Conservation (phyloP, 2,797 vertebrate species). For the Semaprochilodus insignis region DNA sequence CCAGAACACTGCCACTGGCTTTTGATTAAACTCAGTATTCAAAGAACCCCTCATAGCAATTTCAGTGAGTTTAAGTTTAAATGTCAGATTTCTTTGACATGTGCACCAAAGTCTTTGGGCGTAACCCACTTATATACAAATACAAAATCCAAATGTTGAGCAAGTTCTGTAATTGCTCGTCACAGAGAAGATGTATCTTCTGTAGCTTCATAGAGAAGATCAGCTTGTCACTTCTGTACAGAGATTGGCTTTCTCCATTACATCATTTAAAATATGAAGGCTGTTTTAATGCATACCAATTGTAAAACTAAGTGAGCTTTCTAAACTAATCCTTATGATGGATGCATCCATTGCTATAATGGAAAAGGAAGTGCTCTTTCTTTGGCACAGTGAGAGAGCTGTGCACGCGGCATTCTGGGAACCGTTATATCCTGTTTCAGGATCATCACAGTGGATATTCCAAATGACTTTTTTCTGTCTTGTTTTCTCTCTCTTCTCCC, state of each 20-base stretch:
- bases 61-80: too few species aligned
- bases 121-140: background rate
- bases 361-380: background rate
- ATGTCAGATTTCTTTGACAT: too few species aligned
- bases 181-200: background rate
- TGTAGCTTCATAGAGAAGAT: background rate
- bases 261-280: constrained; percentile 10
- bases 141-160: background rate
- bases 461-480: constrained; percentile 27
- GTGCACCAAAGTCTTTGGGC: too few species aligned
- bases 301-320: background rate
- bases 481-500: background rate
- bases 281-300: background rate
- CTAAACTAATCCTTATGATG: background rate
- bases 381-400: constrained; percentile 6
- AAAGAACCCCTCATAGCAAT: too few species aligned
- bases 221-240: background rate
- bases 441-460: constrained; percentile 15
- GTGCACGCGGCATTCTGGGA: background rate
- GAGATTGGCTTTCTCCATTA: background rate
- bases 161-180: background rate
- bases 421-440: constrained; percentile 6
- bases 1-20: too few species aligned
- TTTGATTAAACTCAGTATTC: too few species aligned
- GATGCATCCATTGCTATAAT: background rate